Evolutionary conservation across 2,888 invertebrate genomes (phyloP).

Genomic region (Branchellion lobata): DNA sequence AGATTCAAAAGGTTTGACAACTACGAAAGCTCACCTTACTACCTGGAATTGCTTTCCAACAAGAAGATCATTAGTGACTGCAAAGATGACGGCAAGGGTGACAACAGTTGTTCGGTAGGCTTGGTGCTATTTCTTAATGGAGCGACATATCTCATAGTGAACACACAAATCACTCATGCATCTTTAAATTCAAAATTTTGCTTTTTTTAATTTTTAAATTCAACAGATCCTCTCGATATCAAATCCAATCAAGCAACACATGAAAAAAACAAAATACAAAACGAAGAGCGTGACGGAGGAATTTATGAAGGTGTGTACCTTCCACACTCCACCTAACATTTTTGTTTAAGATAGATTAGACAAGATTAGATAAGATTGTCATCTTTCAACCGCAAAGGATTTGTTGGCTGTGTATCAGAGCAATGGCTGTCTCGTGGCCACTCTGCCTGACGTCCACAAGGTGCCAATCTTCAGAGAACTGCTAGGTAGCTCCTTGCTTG

Average conservation of each 20-base stretch:
- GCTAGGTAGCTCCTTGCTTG: background rate
- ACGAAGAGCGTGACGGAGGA: background rate
- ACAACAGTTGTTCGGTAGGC: background rate
- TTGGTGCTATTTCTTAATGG: too few relatives aligned
- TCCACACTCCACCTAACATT: too few relatives aligned
- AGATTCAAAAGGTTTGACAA: slow-evolving; percentile 14
- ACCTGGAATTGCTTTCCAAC: background rate
- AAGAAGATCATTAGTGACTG: background rate
- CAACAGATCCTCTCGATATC: background rate
- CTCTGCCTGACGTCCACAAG: slow-evolving; percentile 27
- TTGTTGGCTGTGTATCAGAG: slow-evolving; percentile 1
- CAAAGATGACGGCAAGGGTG: background rate
- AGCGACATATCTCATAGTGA: too few relatives aligned
- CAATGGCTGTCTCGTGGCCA: slow-evolving; percentile 24
- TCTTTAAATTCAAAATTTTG: too few relatives aligned
- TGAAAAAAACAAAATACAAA: background rate
- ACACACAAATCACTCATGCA: too few relatives aligned
- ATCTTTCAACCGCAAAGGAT: too few relatives aligned
- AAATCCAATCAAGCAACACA: background rate
- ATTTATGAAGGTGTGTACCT: background rate
- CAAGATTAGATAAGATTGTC: too few relatives aligned
- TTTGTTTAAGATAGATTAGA: too few relatives aligned
- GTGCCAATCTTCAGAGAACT: slow-evolving; percentile 24
- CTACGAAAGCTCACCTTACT: slow-evolving; percentile 33
- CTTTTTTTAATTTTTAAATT: background rate